These are phyloP conservation scores for Periphyllus acericola DNA, from an alignment of 2,888 invertebrate genomes.

Conservation along the genomic window DNA sequence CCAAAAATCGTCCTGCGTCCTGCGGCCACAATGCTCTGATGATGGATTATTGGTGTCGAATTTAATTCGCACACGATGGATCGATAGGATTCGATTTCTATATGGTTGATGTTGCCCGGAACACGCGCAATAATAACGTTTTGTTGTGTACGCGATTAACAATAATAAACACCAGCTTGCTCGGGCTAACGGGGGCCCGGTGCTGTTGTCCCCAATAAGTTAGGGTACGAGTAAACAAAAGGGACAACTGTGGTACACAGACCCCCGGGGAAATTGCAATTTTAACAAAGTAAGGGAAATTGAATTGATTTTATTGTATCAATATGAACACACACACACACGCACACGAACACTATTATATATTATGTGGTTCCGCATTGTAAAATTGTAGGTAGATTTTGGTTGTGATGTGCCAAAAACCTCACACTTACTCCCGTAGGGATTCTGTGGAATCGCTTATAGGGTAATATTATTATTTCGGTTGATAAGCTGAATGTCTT, in stretches of 20 bases:
- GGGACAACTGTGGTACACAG: background rate
- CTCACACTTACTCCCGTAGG: background rate
- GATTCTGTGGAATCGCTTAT: background rate
- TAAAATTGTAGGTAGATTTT: background rate
- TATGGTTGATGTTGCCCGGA: background rate
- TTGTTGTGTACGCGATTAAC: conserved; percentile 1
- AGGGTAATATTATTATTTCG: background rate
- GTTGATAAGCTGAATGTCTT: background rate
- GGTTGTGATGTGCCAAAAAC: background rate
- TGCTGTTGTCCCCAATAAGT: background rate
- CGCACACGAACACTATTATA: too few relatives aligned
- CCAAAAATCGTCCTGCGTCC: background rate
- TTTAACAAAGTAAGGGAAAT: conserved; percentile 13
- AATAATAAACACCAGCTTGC: conserved; percentile 22
- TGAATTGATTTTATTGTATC: conserved; percentile 24
- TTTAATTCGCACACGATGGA: conserved; percentile 27
- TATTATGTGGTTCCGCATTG: background rate
- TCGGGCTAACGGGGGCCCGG: background rate
- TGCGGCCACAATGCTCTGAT: background rate
- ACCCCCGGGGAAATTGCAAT: conserved; percentile 2
- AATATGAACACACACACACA: background rate
- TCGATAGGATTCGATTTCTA: conserved; percentile 26
- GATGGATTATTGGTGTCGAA: conserved; percentile 48
- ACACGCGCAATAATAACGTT: conserved; percentile 28
- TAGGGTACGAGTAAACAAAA: background rate